phyloP scores from a whole-genome alignment of 2,888 invertebrate genomes.

The Limulus polyphemus region DNA sequence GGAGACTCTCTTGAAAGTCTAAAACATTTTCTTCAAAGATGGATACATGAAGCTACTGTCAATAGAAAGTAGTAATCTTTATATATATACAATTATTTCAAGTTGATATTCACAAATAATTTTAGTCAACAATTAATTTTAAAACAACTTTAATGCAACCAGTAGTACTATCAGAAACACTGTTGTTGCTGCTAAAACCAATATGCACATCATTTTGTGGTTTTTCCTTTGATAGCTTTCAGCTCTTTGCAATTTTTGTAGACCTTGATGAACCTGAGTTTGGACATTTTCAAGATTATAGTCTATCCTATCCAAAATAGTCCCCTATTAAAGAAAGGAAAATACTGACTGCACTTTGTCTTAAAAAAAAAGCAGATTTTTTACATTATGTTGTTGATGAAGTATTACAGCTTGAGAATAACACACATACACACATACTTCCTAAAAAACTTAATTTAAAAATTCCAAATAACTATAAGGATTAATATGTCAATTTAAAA shows the following conservation, averaged over 20 bases:
- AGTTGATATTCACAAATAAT: not conserved
- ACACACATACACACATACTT: too few species aligned
- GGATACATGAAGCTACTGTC: too few species aligned
- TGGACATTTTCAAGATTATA: slow-evolving; percentile 92
- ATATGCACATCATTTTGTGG: slow-evolving; percentile 84
- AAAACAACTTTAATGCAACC: slow-evolving; percentile 15
- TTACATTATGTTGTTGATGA: too few species aligned
- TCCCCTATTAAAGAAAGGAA: slow-evolving; percentile 53
- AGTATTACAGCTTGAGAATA: too few species aligned
- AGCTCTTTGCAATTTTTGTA: slow-evolving; percentile 80
- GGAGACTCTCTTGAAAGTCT: too few species aligned
- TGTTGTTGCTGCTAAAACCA: slow-evolving; percentile 59
- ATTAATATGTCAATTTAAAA: too few species aligned
- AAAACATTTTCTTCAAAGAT: too few species aligned
- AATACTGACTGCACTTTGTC: slow-evolving; percentile 1
- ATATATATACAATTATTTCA: too few species aligned
- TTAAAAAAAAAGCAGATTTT: too few species aligned
- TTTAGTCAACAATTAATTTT: not conserved
- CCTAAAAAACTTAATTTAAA: too few species aligned
- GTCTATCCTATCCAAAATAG: slow-evolving; percentile 90
- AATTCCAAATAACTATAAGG: too few species aligned
- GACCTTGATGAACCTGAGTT: slow-evolving; percentile 76
- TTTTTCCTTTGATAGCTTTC: slow-evolving; percentile 83
- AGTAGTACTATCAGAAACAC: slow-evolving; percentile 48
- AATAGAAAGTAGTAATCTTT: too few species aligned